Base-by-base conservation (phyloP, 2,888 invertebrate species). In the Calliopum simillimum region DNA sequence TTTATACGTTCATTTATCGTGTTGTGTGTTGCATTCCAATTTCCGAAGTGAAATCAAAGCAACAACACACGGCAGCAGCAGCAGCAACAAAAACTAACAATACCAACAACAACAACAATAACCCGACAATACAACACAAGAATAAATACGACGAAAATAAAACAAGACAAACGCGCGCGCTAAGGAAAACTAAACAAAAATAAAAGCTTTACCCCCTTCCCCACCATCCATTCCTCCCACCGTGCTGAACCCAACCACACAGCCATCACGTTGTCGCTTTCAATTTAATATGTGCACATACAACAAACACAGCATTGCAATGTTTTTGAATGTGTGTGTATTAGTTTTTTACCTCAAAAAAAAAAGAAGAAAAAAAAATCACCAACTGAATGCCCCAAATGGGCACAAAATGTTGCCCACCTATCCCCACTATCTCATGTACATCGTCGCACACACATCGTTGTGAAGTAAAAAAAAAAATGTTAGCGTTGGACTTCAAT, bases 21-120 rank as follows among this genome's bases (percentile, higher is more conserved):
- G 21, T 14, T 56, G 55, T 25, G 55, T 33, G 33, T 47, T 49
- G 67, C 23, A 67, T 67, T 58, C 59, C 67, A 46, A 67, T 67
- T 67, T 59, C 67, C 59, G 59, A 66, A 55, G 59, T 67, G 59
- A 59, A 67, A 67, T 58, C 67, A 67, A 67, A 41, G 55, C n/a
- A 67, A 25, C 66, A 56, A 44, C 33, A 23, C 56, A 14, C 41
- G 51, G 16, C 51, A 53, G 19, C 21, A 51, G 19, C 8, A 16
- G n/a, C 51, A 19, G 14, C 49, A 49, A 49, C 49, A 49, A 51
- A 13, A 51, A 51, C 51, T 19, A 63, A 16, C 41, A 63, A 64
- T 14, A 12, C 5, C 55, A 55, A 41, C 51, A 66, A 47, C 21
- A 19, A 64, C 43, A 11, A 19, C 64, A 53, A 65, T 21, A 64